phyloP scores from a whole-genome alignment of 1,140 invertebrate species.

The Paramacrobiotus metropolitanus region DNA sequence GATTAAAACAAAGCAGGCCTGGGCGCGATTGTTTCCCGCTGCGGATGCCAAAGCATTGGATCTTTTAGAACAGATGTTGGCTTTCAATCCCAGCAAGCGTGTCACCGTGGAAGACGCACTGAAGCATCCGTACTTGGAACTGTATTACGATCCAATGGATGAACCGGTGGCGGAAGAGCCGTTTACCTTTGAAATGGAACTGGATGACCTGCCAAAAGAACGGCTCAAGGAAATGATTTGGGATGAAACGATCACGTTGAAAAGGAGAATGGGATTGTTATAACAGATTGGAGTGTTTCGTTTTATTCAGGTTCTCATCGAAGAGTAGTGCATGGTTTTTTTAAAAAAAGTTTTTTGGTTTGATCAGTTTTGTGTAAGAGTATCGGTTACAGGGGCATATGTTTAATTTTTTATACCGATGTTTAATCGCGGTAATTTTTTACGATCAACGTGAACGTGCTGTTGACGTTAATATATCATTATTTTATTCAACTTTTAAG shows the following conservation, averaged over 20 bases:
- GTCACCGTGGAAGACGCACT: slow-evolving; percentile 18
- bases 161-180: slow-evolving; percentile 15
- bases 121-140: slow-evolving; percentile 17
- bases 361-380: too few relatives aligned
- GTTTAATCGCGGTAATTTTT: too few relatives aligned
- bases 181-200: slow-evolving; percentile 16
- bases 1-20: slow-evolving; percentile 86
- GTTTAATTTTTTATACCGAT: too few relatives aligned
- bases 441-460: too few relatives aligned
- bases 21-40: slow-evolving; percentile 69
- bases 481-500: too few relatives aligned
- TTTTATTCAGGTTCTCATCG: too few relatives aligned
- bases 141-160: slow-evolving; percentile 18
- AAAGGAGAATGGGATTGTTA: neutral
- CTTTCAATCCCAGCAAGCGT: slow-evolving; percentile 49
- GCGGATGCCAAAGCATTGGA: slow-evolving; percentile 77
- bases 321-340: too few relatives aligned
- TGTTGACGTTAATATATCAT: too few relatives aligned
- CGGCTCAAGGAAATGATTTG: slow-evolving; percentile 29
- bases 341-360: too few relatives aligned
- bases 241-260: slow-evolving; percentile 20
- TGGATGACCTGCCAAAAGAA: slow-evolving; percentile 29
- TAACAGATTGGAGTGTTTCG: neutral
- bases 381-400: too few relatives aligned
- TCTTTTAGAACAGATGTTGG: slow-evolving; percentile 83